These are phyloP conservation scores for Octopus bimaculoides DNA, from an alignment of 1,140 invertebrate species.

Conservation along the genomic window DNA sequence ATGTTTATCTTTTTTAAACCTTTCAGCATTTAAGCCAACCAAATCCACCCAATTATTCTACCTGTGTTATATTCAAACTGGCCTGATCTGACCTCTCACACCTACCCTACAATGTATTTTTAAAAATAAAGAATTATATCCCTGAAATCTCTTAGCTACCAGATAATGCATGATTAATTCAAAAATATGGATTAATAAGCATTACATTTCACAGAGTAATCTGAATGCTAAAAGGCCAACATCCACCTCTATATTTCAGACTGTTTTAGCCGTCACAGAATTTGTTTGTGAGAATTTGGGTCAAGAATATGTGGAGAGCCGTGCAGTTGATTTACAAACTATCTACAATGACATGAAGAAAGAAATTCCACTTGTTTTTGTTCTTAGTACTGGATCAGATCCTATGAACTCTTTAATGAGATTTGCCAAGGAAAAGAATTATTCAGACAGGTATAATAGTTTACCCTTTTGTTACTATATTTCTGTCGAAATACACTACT, in stretches of 20 bases:
- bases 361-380: slow-evolving; percentile 55
- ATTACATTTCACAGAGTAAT: neutral
- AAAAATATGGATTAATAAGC: neutral
- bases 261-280: slow-evolving; percentile 75
- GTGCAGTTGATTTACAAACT: slow-evolving; percentile 66
- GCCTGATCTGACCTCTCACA: too few species aligned
- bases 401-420: slow-evolving; percentile 67
- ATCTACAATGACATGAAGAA: slow-evolving; percentile 65
- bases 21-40: too few species aligned
- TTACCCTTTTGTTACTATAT: neutral
- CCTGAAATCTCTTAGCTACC: too few species aligned
- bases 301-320: slow-evolving; percentile 75
- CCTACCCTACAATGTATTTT: too few species aligned
- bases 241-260: slow-evolving; percentile 40
- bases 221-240: too few species aligned
- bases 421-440: slow-evolving; percentile 65
- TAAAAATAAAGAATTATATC: too few species aligned
- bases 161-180: too few species aligned
- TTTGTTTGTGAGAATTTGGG: slow-evolving; percentile 77
- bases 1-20: too few species aligned
- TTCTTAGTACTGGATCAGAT: slow-evolving; percentile 57
- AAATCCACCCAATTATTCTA: too few species aligned
- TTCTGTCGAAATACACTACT: too few species aligned
- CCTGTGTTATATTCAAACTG: too few species aligned
- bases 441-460: slow-evolving; percentile 47